Base-by-base conservation (phyloP, 92 coral and sea anemone genomes). In the Epizoanthus stellaris region DNA sequence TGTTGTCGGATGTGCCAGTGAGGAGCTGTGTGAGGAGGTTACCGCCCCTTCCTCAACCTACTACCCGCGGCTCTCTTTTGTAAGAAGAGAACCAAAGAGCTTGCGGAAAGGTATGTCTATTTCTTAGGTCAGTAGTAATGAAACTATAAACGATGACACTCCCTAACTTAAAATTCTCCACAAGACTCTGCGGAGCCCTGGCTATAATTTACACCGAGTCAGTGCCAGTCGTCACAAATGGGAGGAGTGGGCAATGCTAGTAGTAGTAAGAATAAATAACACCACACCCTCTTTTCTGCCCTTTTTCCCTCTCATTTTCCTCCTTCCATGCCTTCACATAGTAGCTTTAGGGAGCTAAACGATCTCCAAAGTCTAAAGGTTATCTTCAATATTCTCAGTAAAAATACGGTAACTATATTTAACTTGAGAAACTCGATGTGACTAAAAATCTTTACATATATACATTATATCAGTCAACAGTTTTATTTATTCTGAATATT, bases 11-110 rank as follows among this genome's bases (percentile, higher is more conserved):
- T 96, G 99, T 79, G 80, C 92, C 17, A 94, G 90, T 58, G 99
- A 96, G 69, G 98, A 96, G 53, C 83, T 87, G 72, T 96, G 99
- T 52, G 97, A 92, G 82, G 94, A 93, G 69, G 95, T 94, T 5
- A 95, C 93, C 30, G 98, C 99, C 0, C 99, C 95, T 13, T 90
- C 95, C 62, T 80, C 98, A 13, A 92, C 90, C 16, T 96, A 85
- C 85, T 91, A 92, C 76, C 98, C 98, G 43, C 83, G 98, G 61
- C 85, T 96, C 19, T 94, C 99, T 12, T 96, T 92, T 73, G 95
- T 96, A 9, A 90, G 98, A 45, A 92, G 97, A 76, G 98, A 90
- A 77, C 87, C 77, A 11, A 87, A 76, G 36, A 86, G 70, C 69
- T 82, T 53, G 15, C 87, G 85, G 19, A 89, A 88, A 89, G 87